Conservation (phyloP, 2,113 vertebrate species). For the Gallinago media region DNA sequence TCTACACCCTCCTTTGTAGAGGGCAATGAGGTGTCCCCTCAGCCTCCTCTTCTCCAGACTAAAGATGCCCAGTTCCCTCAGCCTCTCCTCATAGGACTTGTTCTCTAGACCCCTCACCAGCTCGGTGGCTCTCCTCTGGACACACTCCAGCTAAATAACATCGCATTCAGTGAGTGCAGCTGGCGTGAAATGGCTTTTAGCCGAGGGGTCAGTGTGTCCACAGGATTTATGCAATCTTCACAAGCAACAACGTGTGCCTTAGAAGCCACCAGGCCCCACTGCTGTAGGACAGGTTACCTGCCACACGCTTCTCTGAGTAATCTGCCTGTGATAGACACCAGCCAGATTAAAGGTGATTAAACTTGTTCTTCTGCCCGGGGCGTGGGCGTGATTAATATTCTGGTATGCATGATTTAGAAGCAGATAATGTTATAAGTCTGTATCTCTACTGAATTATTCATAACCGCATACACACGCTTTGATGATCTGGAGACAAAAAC, state of each 20-base stretch:
- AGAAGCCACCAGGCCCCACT: neutral
- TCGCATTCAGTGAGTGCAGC: neutral
- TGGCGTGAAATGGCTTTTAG: neutral
- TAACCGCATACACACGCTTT: neutral
- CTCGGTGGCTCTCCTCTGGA: no score
- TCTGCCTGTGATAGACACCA: neutral
- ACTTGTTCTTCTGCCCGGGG: constrained; percentile 24
- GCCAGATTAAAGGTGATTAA: constrained; percentile 36
- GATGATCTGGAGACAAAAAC: neutral
- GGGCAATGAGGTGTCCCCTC: no score
- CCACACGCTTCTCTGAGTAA: constrained; percentile 15
- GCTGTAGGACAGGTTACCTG: neutral
- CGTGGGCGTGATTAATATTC: neutral
- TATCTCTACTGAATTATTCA: constrained; percentile 24
- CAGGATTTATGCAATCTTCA: neutral
- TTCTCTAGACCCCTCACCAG: no score
- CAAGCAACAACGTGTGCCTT: rapidly evolving
- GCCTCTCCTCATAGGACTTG: no score
- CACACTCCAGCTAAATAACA: neutral
- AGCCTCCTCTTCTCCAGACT: no score
- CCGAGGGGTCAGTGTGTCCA: neutral
- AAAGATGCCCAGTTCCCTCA: no score
- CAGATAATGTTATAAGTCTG: constrained; percentile 21
- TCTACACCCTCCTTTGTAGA: no score
- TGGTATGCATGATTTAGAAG: constrained; percentile 43